Base-by-base conservation (phyloP, 1,140 invertebrate species). In the Vanessa atalanta region DNA sequence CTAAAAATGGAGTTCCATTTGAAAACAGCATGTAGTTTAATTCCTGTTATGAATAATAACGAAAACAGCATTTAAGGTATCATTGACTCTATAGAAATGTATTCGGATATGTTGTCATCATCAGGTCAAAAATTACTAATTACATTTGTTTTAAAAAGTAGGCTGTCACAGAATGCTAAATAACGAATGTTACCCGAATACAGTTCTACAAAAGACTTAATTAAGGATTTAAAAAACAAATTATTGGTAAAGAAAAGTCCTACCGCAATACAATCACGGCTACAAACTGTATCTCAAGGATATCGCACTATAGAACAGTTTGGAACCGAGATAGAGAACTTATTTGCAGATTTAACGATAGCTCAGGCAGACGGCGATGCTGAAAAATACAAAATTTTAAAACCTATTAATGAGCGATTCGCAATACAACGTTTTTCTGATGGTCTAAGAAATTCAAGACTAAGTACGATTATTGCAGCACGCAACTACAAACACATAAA, bases 301-400 rank as follows among this genome's bases (percentile, higher is more conserved):
- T 53, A 53, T 53, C 50, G 50, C 50, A 53, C 50, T 53, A 53
- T 53, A 53, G 50, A 53, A 53, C 50, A 53, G 50, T 53, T 53
- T 53, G 50, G 50, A 53, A 31, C 26, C 26, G 26, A 1, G 26
- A 31, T 31, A 31, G 26, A 31, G 6, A 31, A 31, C 26, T 31
- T 31, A 31, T 31, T 31, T 31, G 26, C 26, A 31, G 26, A 31
- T 31, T 31, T 31, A 31, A 31, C 26, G 26, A 31, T 31, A 31
- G 26, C 26, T 31, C 26, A 31, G 26, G 26, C 6, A 31, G 26
- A 31, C 26, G 26, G 26, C 26, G 26, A 31, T 31, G 6, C 26
- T 31, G 26, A 20, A 20, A 20, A 20, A 20, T 20, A 31, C 26
- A 2, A 31, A 31, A 31, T 31, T 31, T 31, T 31, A 31, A 31